Percentiles rank a stretch among this genome's conserved stretches.
Conservation (phyloP, 2,797 vertebrate species). For the Antennarius maculatus region DNA sequence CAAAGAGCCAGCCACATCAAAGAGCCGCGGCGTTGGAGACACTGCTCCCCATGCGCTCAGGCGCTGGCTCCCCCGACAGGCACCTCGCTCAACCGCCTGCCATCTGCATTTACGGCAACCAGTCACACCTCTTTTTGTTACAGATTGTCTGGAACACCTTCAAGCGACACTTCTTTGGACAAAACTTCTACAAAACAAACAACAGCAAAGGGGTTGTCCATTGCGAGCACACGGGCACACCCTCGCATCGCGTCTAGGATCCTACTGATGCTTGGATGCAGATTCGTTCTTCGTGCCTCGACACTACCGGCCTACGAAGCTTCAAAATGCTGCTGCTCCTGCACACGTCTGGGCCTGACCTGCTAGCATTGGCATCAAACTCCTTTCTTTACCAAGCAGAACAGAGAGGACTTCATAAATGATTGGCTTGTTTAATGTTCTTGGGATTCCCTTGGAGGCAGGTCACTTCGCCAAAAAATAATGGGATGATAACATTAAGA, state of each 20-base stretch:
- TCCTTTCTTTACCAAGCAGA: conserved; percentile 37
- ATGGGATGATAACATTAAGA: conserved; percentile 59
- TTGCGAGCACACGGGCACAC: conserved; percentile 20
- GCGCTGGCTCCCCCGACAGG: conserved; percentile 49
- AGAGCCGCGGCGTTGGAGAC: conserved; percentile 55
- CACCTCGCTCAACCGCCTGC: conserved; percentile 63
- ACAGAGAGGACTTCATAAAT: conserved; percentile 56
- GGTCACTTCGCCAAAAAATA: conserved; percentile 59
- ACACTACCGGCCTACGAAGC: conserved; percentile 29
- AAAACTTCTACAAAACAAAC: conserved; percentile 49
- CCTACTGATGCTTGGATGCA: conserved; percentile 28
- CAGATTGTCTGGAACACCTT: conserved; percentile 48
- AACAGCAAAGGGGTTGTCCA: conserved; percentile 15
- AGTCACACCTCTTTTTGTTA: conserved; percentile 50
- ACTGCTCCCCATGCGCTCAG: conserved; percentile 31
- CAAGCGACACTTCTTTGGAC: conserved; percentile 32
- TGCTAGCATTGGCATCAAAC: conserved; percentile 47
- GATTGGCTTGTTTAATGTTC: conserved; percentile 67
- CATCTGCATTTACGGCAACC: conserved; percentile 39
- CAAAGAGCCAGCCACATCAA: conserved; percentile 76
- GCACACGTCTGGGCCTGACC: conserved; percentile 67
- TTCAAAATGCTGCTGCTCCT: conserved; percentile 34
- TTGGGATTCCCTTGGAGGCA: conserved; percentile 72
- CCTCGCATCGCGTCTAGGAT: conserved; percentile 17
- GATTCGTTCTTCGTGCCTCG: conserved; percentile 54